These are phyloP conservation scores for Rhodophaea formosa DNA, from an alignment of 2,888 invertebrate genomes.

Conservation along the genomic window DNA sequence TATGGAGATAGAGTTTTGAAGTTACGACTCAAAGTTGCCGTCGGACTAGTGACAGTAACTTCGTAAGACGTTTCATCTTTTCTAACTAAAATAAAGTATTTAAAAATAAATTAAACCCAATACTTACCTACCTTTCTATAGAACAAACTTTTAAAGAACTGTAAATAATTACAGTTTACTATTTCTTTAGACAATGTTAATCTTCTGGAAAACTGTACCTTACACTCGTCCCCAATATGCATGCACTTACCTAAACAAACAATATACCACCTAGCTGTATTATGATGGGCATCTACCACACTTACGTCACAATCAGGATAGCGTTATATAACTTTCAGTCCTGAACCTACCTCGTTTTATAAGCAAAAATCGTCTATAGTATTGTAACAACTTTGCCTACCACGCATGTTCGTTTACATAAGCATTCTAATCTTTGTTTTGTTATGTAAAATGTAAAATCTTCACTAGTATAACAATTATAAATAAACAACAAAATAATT, in stretches of 20 bases:
- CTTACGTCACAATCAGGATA: conserved; percentile 68
- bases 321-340: conserved; percentile 48
- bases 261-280: neutral
- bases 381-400: conserved; percentile 9
- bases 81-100: too few relatives aligned
- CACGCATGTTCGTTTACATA: conserved; percentile 11
- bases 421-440: neutral
- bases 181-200: too few relatives aligned
- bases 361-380: conserved; percentile 11
- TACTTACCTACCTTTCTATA: too few relatives aligned
- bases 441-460: neutral
- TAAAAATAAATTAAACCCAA: too few relatives aligned
- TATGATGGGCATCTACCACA: conserved; percentile 19
- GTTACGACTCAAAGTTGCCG: too few relatives aligned
- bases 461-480: neutral
- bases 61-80: too few relatives aligned
- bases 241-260: conserved; percentile 21
- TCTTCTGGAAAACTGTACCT: too few relatives aligned
- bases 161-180: too few relatives aligned
- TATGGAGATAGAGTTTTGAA: too few relatives aligned
- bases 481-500: neutral
- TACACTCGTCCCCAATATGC: too few relatives aligned
- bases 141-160: too few relatives aligned
- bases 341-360: conserved; percentile 19
- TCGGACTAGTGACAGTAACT: too few relatives aligned